These are phyloP conservation scores for Hucho hucho DNA, from an alignment of 2,113 vertebrate genomes.

Conservation along the genomic window DNA sequence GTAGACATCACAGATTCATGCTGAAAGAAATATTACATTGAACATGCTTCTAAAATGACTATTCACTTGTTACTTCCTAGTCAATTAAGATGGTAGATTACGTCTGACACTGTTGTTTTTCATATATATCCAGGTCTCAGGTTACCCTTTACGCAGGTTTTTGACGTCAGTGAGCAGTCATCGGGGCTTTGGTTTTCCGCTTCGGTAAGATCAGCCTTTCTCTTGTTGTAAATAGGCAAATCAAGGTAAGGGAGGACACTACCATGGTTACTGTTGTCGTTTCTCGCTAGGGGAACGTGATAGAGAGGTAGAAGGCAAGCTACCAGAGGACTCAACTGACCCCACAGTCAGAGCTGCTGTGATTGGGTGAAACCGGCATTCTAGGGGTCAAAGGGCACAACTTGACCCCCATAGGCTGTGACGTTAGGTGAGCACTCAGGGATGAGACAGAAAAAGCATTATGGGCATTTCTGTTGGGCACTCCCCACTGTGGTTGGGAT, in stretches of 20 bases:
- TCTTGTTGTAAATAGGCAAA: background rate
- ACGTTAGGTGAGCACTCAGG: too few species aligned
- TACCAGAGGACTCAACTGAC: too few species aligned
- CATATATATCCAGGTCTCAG: constrained; percentile 34
- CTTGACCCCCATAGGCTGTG: too few species aligned
- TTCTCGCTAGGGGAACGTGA: background rate
- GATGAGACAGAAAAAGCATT: too few species aligned
- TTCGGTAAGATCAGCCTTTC: background rate
- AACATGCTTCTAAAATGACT: constrained; percentile 5
- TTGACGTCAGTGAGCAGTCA: constrained; percentile 34
- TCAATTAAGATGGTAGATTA: constrained; percentile 18
- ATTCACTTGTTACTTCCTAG: constrained; percentile 50
- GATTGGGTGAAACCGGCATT: too few species aligned
- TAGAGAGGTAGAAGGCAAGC: background rate
- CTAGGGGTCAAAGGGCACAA: too few species aligned
- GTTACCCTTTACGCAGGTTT: constrained; percentile 28
- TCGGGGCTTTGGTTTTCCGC: background rate
- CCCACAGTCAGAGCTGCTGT: too few species aligned
- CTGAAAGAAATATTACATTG: constrained; percentile 15
- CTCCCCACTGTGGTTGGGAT: too few species aligned
- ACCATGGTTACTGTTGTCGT: background rate
- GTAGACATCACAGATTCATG: constrained; percentile 15
- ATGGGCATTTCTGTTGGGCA: too few species aligned
- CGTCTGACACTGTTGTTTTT: constrained; percentile 39
- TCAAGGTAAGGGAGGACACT: background rate